Base-by-base conservation (phyloP, 2,888 invertebrate species). In the Nycteola revayana region DNA sequence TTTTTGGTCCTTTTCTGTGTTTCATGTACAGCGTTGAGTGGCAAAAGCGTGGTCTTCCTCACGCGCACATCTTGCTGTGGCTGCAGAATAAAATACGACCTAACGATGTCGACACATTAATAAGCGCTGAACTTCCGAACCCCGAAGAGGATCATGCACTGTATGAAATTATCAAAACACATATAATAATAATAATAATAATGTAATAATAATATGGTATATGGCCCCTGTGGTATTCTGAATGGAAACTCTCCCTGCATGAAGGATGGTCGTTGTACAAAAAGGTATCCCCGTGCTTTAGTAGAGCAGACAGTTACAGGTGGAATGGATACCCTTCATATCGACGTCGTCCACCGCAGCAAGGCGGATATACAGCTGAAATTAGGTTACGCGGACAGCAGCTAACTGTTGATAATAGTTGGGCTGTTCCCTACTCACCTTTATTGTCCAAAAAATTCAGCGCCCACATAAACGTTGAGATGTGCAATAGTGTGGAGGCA, bases 31-130 rank as follows among this genome's bases (percentile, higher is more conserved):
- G 25, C 24, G 17, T 55, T 7, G 48, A 61, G 24, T 61, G 60
- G 60, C 58, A 56, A 43, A 63, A 60, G 30, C 40, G 56, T 30
- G 58, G 58, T n/a, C 34, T 60, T 25, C 56, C 57, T 21, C 58
- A 60, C 38, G 48, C 49, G 3, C 60, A 60, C 35, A 46, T 60
- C 35, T 37, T 62, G 10, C 10, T 61, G 32, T 63, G 54, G 60
- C 7, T 21, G n/a, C 2, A 21, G 2, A 7, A 21, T 2, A 25
- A 25, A n/a, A 11, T 25, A 2, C 10, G 25, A 2, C 11, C 25
- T n/a, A n/a, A 25, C n/a, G 11, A 10, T 3, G 9, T 24, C 2
- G 24, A 26, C n/a, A 17, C n/a, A 7, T 5, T 27, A 1, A 21
- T 21, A 10, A 10, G 21, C 7, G 28, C 28, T 7, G 21, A 28